Evolutionary conservation across 1,140 invertebrate genomes (phyloP).

Genomic region (Magallana ariakensis): DNA sequence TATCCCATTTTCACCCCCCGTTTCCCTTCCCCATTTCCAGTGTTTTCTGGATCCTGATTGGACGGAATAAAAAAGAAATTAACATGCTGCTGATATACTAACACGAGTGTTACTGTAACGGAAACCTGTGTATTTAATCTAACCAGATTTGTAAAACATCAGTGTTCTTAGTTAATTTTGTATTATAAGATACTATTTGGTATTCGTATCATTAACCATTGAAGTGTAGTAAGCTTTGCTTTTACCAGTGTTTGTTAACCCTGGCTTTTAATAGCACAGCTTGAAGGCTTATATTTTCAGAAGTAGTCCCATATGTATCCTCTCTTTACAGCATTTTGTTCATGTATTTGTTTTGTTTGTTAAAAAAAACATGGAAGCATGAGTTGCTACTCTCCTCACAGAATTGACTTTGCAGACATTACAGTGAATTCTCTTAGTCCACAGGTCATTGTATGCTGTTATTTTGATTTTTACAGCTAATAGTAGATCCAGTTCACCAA

Average conservation of each 20-base stretch:
- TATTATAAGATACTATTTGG: too few species aligned
- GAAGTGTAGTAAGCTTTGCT: slow-evolving; percentile 7
- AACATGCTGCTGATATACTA: too few species aligned
- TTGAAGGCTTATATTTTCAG: not conserved
- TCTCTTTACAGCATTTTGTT: not conserved
- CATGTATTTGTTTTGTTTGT: not conserved
- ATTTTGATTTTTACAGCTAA: slow-evolving; percentile 82
- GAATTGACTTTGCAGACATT: too few species aligned
- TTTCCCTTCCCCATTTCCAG: not conserved
- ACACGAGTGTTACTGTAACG: too few species aligned
- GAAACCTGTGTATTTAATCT: too few species aligned
- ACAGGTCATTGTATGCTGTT: not conserved
- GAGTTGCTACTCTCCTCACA: too few species aligned
- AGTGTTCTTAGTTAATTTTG: too few species aligned
- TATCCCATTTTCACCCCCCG: not conserved
- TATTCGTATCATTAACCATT: not conserved
- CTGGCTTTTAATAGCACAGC: not conserved
- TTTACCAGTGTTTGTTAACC: not conserved
- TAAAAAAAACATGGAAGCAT: too few species aligned
- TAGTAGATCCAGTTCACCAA: slow-evolving; percentile 92
- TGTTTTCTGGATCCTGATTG: not conserved
- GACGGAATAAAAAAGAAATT: too few species aligned
- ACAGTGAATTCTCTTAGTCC: too few species aligned
- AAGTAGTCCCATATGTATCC: not conserved
- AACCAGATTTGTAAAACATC: too few species aligned